A percentile compares a stretch with the other conserved stretches of the same genome.
phyloP scores from a whole-genome alignment of 2,797 vertebrate species.

The Amniataba percoides region DNA sequence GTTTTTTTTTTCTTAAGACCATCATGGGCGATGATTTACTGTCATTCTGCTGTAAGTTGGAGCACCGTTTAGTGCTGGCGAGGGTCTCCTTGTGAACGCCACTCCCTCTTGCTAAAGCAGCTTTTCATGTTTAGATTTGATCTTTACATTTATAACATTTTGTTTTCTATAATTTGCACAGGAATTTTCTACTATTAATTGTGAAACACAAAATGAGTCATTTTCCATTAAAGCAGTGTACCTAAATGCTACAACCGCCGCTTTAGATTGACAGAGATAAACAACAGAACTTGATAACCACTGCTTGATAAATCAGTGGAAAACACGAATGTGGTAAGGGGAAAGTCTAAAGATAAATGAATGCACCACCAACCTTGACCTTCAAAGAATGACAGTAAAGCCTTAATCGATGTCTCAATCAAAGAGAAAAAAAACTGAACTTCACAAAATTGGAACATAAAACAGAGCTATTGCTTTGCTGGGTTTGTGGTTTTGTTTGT shows the following conservation, averaged over 20 bases:
- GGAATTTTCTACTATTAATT: too few relatives aligned
- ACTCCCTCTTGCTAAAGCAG: background rate
- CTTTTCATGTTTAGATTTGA: too few relatives aligned
- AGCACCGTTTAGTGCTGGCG: background rate
- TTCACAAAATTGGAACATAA: slow-evolving; percentile 1
- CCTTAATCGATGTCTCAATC: background rate
- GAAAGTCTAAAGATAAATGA: background rate
- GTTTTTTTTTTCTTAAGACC: background rate
- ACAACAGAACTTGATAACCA: background rate
- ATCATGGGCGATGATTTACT: rapidly evolving
- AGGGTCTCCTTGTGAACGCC: background rate
- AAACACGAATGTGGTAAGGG: background rate
- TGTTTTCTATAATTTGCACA: background rate
- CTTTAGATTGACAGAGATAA: background rate
- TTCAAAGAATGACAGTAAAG: background rate
- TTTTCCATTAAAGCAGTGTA: too few relatives aligned
- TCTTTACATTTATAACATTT: background rate
- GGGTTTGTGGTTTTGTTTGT: slow-evolving; percentile 34
- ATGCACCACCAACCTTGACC: too few relatives aligned
- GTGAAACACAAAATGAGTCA: too few relatives aligned
- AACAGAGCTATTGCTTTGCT: slow-evolving; percentile 44
- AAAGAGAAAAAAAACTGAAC: background rate
- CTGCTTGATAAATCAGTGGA: background rate
- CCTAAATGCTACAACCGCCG: too few relatives aligned
- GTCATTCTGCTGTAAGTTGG: background rate